Base-by-base conservation (phyloP, 2,888 invertebrate species). In the Salticus scenicus region DNA sequence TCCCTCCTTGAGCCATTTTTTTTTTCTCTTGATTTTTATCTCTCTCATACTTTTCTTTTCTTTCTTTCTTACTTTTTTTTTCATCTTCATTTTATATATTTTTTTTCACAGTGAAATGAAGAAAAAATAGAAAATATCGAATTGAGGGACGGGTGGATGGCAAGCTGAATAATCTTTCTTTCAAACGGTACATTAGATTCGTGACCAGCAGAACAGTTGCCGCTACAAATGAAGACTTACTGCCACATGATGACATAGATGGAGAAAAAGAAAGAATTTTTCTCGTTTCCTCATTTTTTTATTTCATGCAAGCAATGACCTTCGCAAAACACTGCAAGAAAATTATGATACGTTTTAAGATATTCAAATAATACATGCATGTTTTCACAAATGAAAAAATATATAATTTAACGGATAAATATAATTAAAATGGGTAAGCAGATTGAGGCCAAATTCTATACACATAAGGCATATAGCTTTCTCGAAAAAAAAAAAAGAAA, bases 171-270 rank as follows among this genome's bases (percentile, higher is more conserved):
- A 80, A 81, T 81, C 57, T 47, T 51, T 69, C 31, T 69, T 57
- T 74, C 74, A 74, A 74, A 81, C 74, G 74, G 57, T 57, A 81
- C 74, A 81, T 81, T 81, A 81, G 41, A 31, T 24, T 41, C 69
- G 74, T 41, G 74, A 74, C 73, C 28, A 51, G 57, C 57, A 1
- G 47, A 33, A 31, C 57, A 42, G 42, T 10, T 27, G 42, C 41
- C 57, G 20, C 20, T 69, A 14, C 31, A 76, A 76, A 71, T 71
- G 63, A 71, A 78, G 78, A 78, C 69, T 57, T 57, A 57, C 57
- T 4, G 57, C 24, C 57, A 24, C 24, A 57, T 24, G 57, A 24
- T 57, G 1, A 20, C 7, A 17, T n/a, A 31, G n/a, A 66, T n/a
- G 31, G 24, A 27, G 12, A 27, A 27, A 64, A 28, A 64, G 12